Evolutionary conservation across 2,113 vertebrate genomes (phyloP), one percentile per base, ranked within the genome.

Genomic region (Rhea pennata): DNA sequence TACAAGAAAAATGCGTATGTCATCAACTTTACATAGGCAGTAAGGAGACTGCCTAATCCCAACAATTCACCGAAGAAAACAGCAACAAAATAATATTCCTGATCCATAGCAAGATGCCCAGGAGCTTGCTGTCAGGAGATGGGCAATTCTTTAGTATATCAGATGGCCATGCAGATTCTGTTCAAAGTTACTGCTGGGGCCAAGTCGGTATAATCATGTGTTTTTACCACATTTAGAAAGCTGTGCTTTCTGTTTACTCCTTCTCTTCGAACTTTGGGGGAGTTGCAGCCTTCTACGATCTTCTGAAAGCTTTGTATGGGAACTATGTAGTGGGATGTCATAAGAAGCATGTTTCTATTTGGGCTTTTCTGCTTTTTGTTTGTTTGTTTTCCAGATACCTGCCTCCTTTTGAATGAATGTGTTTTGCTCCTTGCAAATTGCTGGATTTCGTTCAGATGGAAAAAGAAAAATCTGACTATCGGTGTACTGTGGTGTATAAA

Each of bases 111-210:
- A 36, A 7, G 46, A 46, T 46, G 46, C 12, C 13, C 9, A 53
- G 61, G 21, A 56, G 40, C 42, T 62, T 44, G 17, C 33, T 62
- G 46, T 24, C 9, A 1, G 42, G 27, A 29, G 12, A 4, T 2
- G 6, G 23, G 6, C 64, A 15, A 16, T 22, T 51, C 50, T 40
- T 42, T 31, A 15, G 58, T 42, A 5, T 4, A 2, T n/a, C 23
- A 2, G 0, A 23, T 21, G 13, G 15, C 40, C 53, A 0, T 33
- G 29, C 1, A 1, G 26, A 12, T 50, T 91, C 36, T 48, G 31
- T 23, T 19, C 13, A 20, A 29, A 84, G 10, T 62, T 89, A 27
- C 22, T 27, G 19, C 31, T 11, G 31, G 17, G 12, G 56, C 5
- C 5, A 0, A 46, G 15, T 10, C 5, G 10, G 46, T 62, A 24